These are phyloP conservation scores for Drosophila mulleri DNA, from an alignment of 2,888 invertebrate species.

Conservation along the genomic window DNA sequence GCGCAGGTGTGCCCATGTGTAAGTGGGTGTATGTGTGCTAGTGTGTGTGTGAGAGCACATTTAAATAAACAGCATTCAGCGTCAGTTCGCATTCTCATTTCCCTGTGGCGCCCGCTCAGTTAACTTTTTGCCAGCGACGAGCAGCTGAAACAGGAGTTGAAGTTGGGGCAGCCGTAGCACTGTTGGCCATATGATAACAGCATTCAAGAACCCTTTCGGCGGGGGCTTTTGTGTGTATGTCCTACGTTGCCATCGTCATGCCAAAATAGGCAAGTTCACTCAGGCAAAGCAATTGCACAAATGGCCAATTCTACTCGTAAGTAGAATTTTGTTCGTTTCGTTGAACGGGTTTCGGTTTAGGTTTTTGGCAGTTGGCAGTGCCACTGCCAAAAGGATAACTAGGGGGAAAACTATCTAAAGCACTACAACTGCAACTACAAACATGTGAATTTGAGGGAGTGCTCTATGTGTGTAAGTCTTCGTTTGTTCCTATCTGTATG, in stretches of 20 bases:
- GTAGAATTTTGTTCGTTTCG: conserved; percentile 77
- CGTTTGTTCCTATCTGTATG: conserved; percentile 2
- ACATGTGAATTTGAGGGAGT: conserved; percentile 57
- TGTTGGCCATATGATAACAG: conserved; percentile 64
- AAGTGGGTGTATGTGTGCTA: conserved; percentile 19
- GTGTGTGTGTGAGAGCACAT: conserved; percentile 49
- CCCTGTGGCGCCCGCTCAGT: conserved; percentile 46
- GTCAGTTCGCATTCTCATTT: conserved; percentile 55
- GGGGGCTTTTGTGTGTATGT: conserved; percentile 58
- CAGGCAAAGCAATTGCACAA: conserved; percentile 83
- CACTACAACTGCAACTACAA: conserved; percentile 61
- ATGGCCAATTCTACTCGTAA: conserved; percentile 82
- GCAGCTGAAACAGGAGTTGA: conserved; percentile 15
- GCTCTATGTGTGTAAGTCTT: conserved; percentile 15
- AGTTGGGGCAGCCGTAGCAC: conserved; percentile 30
- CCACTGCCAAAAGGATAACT: conserved; percentile 45
- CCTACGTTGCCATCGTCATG: conserved; percentile 71
- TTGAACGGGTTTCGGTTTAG: conserved; percentile 61
- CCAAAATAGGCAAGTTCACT: conserved; percentile 83
- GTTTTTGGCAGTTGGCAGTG: conserved; percentile 33
- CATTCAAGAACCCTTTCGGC: conserved; percentile 59
- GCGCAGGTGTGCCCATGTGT: conserved; percentile 38
- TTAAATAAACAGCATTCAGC: conserved; percentile 76
- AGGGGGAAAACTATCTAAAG: conserved; percentile 58
- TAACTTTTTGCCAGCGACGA: conserved; percentile 61